Base-by-base conservation (phyloP, 2,888 invertebrate genomes). In the Clistopyga incitator region DNA sequence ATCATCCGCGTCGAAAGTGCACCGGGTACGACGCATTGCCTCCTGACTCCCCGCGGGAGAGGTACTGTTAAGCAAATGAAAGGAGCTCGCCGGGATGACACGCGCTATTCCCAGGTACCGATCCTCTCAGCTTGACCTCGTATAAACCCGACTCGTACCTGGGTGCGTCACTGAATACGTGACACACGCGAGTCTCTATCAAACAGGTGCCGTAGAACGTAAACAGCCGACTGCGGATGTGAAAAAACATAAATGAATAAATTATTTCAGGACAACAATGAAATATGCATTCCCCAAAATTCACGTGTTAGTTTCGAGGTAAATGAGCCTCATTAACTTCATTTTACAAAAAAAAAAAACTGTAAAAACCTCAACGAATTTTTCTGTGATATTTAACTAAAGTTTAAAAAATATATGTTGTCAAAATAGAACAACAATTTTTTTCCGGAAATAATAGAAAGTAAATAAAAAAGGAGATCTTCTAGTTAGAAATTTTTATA, bases 61-160 rank as follows among this genome's bases (percentile, higher is more conserved):
- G 29, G 70, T 70, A 70, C 70, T 54, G 70, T 70, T 70, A 70
- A 70, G 52, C 70, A 70, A 70, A 70, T 70, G 70, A 70, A 70
- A 70, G 70, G 70, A 70, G 52, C 52, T 20, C 34, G 70, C 3
- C n/a, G 52, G 70, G 52, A 50, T 38, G 52, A 70, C 70, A 70
- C 54, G 70, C 52, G 70, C 52, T 70, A 34, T 52, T 52, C 38
- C 52, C 34, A 54, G 52, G 54, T 70, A 70, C 34, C 70, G 52
- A 70, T 54, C 34, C n/a, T 50, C 18, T 23, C 29, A 10, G 50
- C 13, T n/a, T 70, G 70, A 70, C 70, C 70, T 52, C 70, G 20
- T 70, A 38, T 70, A 70, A 70, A 70, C 70, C 52, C 70, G 54
- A 38, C 67, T 38, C 13, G 18, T 38, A 20, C 52, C 18, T 54